These are phyloP conservation scores for Drosophila parthenogenetica DNA, from an alignment of 2,888 invertebrate genomes.

Conservation along the genomic window DNA sequence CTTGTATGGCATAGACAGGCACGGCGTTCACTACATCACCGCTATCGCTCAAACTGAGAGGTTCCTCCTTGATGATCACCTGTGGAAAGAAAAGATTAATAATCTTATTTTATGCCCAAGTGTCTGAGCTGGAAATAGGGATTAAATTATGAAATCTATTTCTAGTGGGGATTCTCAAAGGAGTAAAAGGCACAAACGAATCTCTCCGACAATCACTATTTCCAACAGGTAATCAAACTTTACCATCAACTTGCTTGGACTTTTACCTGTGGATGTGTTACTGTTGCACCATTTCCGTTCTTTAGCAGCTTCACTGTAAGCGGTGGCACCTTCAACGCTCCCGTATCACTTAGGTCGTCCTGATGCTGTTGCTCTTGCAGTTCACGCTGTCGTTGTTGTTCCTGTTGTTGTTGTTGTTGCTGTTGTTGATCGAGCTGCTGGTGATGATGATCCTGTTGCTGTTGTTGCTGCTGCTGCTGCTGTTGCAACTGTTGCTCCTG, in stretches of 20 bases:
- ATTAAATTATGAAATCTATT: too few relatives aligned
- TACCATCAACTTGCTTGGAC: neutral
- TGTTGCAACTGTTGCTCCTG: constrained; percentile 66
- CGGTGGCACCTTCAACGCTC: constrained; percentile 82
- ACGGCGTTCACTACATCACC: constrained; percentile 73
- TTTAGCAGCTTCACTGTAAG: constrained; percentile 83
- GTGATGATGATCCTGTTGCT: constrained; percentile 61
- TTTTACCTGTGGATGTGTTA: constrained; percentile 80
- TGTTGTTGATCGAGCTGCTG: constrained; percentile 15
- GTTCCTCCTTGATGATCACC: constrained; percentile 83
- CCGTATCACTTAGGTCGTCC: constrained; percentile 63
- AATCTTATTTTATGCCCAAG: neutral
- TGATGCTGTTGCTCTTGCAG: constrained; percentile 67
- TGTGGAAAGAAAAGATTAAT: constrained; percentile 40
- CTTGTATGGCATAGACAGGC: constrained; percentile 82
- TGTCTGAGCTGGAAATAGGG: neutral
- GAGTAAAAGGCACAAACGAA: too few relatives aligned
- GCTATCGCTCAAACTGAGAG: constrained; percentile 75
- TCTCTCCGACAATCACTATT: too few relatives aligned
- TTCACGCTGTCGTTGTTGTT: constrained; percentile 63
- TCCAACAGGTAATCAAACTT: neutral
- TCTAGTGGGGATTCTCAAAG: too few relatives aligned
- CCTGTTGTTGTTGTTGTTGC: constrained; percentile 58
- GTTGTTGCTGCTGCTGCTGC: constrained; percentile 49
- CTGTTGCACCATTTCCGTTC: constrained; percentile 77